phyloP scores from a whole-genome alignment of 2,113 vertebrate species.

The Sander vitreus region DNA sequence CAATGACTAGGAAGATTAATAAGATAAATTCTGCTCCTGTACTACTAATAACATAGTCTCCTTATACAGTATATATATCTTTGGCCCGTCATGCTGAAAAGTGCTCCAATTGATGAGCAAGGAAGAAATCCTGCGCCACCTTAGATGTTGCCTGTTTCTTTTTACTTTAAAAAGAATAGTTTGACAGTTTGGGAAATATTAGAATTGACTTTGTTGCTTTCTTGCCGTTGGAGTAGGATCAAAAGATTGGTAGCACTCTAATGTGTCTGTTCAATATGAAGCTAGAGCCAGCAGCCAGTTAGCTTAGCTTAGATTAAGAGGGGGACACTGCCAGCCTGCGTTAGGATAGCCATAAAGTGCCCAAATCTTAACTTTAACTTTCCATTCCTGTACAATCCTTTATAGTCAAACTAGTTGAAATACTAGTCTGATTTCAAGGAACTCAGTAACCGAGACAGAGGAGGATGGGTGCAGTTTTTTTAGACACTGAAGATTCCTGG shows the following conservation, averaged over 20 bases:
- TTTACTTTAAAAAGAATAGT: not conserved
- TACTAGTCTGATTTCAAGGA: conserved; percentile 5
- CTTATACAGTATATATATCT: not conserved
- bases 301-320: not conserved
- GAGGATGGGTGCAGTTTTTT: conserved; percentile 7
- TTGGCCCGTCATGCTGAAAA: not conserved
- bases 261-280: not conserved
- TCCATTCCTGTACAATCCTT: not conserved
- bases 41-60: not conserved
- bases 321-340: not conserved
- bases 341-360: not conserved
- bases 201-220: not conserved
- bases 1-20: not conserved
- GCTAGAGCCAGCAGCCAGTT: not conserved
- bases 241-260: not conserved
- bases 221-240: not conserved
- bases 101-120: not conserved
- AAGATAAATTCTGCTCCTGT: not conserved
- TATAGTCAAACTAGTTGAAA: not conserved
- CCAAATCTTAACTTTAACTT: not conserved
- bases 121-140: not conserved
- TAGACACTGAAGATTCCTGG: conserved; percentile 27
- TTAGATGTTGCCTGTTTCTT: not conserved
- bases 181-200: not conserved
- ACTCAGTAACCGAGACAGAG: not conserved